Evolutionary conservation across 92 coral and sea anemone genomes (phyloP).

Genomic region (Porites cylindrica): DNA sequence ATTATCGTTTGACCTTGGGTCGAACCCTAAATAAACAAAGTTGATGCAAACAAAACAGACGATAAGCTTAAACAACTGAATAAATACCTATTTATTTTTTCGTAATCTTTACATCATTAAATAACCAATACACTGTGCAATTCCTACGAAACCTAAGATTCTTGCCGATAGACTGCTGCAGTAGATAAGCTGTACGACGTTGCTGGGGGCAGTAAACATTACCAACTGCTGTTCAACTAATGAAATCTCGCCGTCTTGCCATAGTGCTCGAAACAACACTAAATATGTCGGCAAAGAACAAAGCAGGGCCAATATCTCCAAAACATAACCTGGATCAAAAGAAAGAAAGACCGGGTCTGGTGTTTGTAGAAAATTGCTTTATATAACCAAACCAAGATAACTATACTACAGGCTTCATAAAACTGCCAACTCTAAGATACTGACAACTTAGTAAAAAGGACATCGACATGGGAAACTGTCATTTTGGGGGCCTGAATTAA

Average conservation of each 20-base stretch:
- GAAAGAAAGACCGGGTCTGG: background rate
- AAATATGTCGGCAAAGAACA: conserved; percentile 69
- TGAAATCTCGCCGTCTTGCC: conserved; percentile 76
- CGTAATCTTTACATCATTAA: conserved; percentile 66
- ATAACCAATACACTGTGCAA: conserved; percentile 75
- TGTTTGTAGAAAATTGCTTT: background rate
- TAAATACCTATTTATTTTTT: conserved; percentile 20
- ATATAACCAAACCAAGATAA: background rate
- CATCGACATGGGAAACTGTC: too few species aligned
- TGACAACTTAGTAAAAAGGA: too few species aligned
- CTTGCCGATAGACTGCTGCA: conserved; percentile 81
- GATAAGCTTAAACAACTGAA: background rate
- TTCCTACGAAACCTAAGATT: conserved; percentile 78
- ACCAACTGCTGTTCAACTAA: conserved; percentile 72
- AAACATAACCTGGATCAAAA: conserved; percentile 62
- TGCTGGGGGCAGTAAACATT: conserved; percentile 80
- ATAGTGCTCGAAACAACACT: conserved; percentile 66
- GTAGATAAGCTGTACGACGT: conserved; percentile 78
- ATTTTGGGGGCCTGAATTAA: too few species aligned
- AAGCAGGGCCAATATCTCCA: conserved; percentile 73
- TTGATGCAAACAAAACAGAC: background rate
- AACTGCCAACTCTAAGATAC: too few species aligned
- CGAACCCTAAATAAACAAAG: too few species aligned
- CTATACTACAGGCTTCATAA: too few species aligned
- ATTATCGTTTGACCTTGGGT: too few species aligned